phyloP scores from a whole-genome alignment of 2,113 vertebrate species.

The Taxidea taxus region DNA sequence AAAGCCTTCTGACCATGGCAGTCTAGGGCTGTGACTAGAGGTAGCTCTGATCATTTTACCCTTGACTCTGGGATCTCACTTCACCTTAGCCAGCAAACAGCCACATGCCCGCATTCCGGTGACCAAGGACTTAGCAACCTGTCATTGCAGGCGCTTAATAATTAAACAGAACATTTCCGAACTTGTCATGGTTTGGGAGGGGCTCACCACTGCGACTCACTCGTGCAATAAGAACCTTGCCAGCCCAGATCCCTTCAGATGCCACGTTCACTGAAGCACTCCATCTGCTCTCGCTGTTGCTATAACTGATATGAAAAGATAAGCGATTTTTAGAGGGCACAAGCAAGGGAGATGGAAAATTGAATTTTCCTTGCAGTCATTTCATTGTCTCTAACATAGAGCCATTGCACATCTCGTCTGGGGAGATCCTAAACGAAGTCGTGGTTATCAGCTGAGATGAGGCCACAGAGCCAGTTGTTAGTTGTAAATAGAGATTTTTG shows the following conservation, averaged over 20 bases:
- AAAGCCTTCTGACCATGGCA: background rate
- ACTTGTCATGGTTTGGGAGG: background rate
- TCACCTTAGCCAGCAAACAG: background rate
- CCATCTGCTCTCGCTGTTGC: slow-evolving; percentile 67
- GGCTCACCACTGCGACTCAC: slow-evolving; percentile 58
- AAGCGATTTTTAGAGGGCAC: slow-evolving; percentile 73
- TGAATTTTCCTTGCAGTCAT: slow-evolving; percentile 73
- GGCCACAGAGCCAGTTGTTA: background rate
- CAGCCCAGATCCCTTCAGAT: slow-evolving; percentile 68
- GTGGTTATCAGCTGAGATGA: slow-evolving; percentile 53
- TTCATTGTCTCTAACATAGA: slow-evolving; percentile 63
- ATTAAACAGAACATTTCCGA: background rate
- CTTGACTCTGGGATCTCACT: background rate
- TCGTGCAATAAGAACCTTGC: slow-evolving; percentile 65
- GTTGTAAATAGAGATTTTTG: background rate
- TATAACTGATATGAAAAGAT: slow-evolving; percentile 72
- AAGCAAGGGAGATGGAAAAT: slow-evolving; percentile 71
- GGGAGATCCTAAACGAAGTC: slow-evolving; percentile 70
- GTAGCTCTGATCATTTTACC: background rate
- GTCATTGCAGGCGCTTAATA: background rate
- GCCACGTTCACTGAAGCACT: slow-evolving; percentile 57
- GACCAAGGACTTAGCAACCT: background rate
- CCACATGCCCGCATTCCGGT: background rate
- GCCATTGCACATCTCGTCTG: slow-evolving; percentile 69
- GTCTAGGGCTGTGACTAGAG: background rate